phyloP scores from a whole-genome alignment of 2,888 invertebrate genomes.

The Netelia inedita region DNA sequence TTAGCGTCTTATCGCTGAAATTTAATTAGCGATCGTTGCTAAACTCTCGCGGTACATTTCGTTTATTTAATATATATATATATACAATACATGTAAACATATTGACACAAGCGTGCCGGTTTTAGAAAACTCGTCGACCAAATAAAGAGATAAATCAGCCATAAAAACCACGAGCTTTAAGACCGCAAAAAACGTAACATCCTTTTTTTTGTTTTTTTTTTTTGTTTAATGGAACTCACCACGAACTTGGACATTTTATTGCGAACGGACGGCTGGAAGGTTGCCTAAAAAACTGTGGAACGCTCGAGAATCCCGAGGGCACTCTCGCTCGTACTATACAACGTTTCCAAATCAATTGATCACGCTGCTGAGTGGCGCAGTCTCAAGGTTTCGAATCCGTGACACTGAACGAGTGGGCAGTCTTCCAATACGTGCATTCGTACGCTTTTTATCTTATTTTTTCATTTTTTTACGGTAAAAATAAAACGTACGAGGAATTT shows the following conservation, averaged over 20 bases:
- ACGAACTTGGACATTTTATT: background rate
- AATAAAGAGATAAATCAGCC: conserved; percentile 34
- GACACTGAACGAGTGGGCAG: conserved; percentile 22
- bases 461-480: background rate
- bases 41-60: conserved; percentile 17
- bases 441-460: background rate
- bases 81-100: conserved; percentile 4
- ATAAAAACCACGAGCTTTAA: conserved; percentile 4
- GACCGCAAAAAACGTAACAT: background rate
- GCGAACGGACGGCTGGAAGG: background rate
- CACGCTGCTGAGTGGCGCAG: conserved; percentile 3
- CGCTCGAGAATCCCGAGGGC: background rate
- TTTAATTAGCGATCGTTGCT: conserved; percentile 45
- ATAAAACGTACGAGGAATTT: background rate
- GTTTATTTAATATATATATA: conserved; percentile 13
- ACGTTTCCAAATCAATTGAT: conserved; percentile 35
- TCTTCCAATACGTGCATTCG: conserved; percentile 10
- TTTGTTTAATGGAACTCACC: background rate
- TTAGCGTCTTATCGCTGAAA: conserved; percentile 49
- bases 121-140: conserved; percentile 40
- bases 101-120: conserved; percentile 7
- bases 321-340: background rate
- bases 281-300: background rate
- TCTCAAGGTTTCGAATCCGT: conserved; percentile 21
- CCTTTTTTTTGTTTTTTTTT: background rate